phyloP scores from a whole-genome alignment of 2,888 invertebrate species.

The Icerya purchasi region DNA sequence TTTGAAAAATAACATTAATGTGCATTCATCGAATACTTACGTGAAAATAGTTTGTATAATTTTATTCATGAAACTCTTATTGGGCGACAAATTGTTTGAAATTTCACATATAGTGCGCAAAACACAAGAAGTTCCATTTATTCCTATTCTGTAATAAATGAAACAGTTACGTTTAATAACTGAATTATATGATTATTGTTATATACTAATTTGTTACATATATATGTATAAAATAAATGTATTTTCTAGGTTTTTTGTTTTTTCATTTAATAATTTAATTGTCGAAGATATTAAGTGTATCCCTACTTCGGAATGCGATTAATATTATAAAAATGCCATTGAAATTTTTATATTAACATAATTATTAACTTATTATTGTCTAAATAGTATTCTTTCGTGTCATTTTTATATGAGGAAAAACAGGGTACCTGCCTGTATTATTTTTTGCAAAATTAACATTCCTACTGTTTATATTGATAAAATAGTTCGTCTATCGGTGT shows the following conservation, averaged over 20 bases:
- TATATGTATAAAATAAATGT: too few species aligned
- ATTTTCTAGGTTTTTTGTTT: neutral
- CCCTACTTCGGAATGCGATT: neutral
- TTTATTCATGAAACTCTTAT: slow-evolving; percentile 15
- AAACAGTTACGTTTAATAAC: neutral
- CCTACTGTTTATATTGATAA: too few species aligned
- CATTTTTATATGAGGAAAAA: too few species aligned
- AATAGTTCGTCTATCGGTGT: too few species aligned
- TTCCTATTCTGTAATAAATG: neutral
- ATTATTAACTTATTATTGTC: too few species aligned
- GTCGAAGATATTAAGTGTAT: neutral
- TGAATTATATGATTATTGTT: neutral
- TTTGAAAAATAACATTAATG: too few species aligned
- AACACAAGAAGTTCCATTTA: slow-evolving; percentile 13
- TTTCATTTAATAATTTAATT: neutral
- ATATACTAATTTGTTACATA: too few species aligned
- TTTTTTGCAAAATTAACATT: too few species aligned
- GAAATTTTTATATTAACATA: too few species aligned
- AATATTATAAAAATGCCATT: too few species aligned
- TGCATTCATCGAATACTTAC: slow-evolving; percentile 8
- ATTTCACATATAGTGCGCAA: slow-evolving; percentile 16
- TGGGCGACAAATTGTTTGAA: slow-evolving; percentile 13
- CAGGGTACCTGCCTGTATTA: too few species aligned
- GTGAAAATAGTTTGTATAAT: slow-evolving; percentile 16
- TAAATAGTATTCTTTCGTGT: too few species aligned